Base-by-base conservation (phyloP, 2,797 vertebrate genomes). In the Bufotes viridis region DNA sequence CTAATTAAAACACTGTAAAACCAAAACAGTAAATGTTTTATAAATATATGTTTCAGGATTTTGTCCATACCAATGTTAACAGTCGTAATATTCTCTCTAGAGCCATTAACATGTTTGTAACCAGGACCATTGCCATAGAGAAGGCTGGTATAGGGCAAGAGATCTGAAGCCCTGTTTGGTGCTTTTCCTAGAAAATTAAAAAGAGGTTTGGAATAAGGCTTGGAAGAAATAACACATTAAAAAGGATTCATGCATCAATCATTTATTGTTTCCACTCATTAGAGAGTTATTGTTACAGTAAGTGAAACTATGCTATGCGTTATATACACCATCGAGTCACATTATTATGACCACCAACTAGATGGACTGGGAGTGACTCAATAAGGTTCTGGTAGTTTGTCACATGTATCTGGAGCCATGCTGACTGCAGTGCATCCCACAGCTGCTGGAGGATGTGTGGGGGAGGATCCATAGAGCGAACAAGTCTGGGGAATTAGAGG, bases 81-180 rank as follows among this genome's bases (percentile, higher is more conserved):
- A 85, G 91, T 90, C 15, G 94, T 94, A 91, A 96, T 94, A 91
- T 97, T 95, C 72, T 89, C 95, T 93, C 96, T 94, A 76, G 93
- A 93, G 78, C 95, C 96, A 42, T 96, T 96, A 87, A 93, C 86
- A 29, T 96, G 94, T 22, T 93, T 90, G 13, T 95, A 96, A 55
- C 96, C 96, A 0, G 96, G 96, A 0, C 96, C 96, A 34, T 97
- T 97, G 85, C 96, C 96, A 8, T 97, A 97, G 51, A 97, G 93
- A 89, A 97, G 94, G 88, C 95, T 96, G 85, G 96, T 96, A 90
- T 95, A 97, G 75, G 96, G 96, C 93, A 96, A 93, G 87, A 78
- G 90, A 88, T 97, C 96, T 0, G 92, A 93, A 7, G 95, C 96
- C 49, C 88, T 93, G 81, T 93, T 94, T 7, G 95, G 93, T 89